Evolutionary conservation across 2,113 vertebrate species (phyloP), one percentile per base, ranked within the genome.

Genomic region (Actinemys pallida): DNA sequence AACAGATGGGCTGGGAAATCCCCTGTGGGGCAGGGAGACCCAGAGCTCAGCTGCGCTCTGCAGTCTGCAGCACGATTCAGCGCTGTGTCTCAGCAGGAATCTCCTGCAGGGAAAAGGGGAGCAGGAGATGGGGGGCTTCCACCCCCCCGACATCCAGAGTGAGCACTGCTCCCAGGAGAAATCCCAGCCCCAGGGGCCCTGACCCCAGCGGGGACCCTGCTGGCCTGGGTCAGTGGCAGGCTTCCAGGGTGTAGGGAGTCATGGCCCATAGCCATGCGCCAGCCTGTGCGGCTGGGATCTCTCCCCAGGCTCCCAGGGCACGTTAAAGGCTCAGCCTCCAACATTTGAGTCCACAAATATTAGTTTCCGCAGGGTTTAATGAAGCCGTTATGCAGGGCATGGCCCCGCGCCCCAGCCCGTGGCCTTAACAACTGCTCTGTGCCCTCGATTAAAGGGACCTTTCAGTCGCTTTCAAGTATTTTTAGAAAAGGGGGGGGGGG

Each of bases 401-500:
- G 95, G 98, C 98, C 97, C 98, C 97, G 98, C 98, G 98, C 98
- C 96, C 98, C 98, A 97, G 95, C 98, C 98, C 97, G 95, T 98
- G 98, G 98, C 98, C 98, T 98, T 97, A 98, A 98, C 98, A 98
- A 98, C 97, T 94, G 97, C 97, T 97, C 96, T 96, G 97, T 96
- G 95, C 96, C 96, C 96, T 97, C 96, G 96, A 96, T 97, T 97
- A 97, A 98, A 98, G 98, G 98, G 98, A 98, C 98, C 98, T 98
- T 98, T 98, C 98, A 98, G 98, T 98, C 97, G 98, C 98, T 98
- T 98, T 98, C 98, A 98, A 98, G 98, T 98, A 98, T 98, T 98
- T 98, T 98, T 98, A 98, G 97, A 98, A 98, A 98, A 96, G 95
- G 95, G 98, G 92, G 96, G 97, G 96, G 97, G 98, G 98, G 88